Conservation (phyloP, 2,888 invertebrate genomes). For the Sphaeridia pumilis region DNA sequence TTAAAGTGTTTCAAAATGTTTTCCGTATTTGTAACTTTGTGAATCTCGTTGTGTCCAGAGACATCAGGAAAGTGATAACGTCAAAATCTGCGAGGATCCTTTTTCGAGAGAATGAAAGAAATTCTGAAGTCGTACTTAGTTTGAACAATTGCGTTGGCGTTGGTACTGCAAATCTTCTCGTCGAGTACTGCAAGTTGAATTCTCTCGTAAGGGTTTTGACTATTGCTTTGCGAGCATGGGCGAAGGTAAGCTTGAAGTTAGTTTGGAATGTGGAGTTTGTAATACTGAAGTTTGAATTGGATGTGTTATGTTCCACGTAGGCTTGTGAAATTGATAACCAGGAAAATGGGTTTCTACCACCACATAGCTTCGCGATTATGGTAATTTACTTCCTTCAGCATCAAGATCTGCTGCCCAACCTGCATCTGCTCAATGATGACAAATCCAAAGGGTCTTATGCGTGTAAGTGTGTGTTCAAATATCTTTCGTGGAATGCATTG, state of each 20-base stretch:
- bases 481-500: too few relatives aligned
- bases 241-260: conserved; percentile 40
- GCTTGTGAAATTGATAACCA: conserved; percentile 42
- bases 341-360: conserved; percentile 43
- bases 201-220: conserved; percentile 38
- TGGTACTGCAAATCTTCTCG: conserved; percentile 36
- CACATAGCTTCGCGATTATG: conserved; percentile 44
- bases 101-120: conserved; percentile 37
- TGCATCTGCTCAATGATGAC: conserved; percentile 40
- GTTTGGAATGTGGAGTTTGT: too few relatives aligned
- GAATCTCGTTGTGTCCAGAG: conserved; percentile 20
- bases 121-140: conserved; percentile 38
- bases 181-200: conserved; percentile 37
- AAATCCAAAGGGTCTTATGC: background rate
- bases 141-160: conserved; percentile 39
- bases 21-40: background rate
- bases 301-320: conserved; percentile 36
- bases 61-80: conserved; percentile 39
- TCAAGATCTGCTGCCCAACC: conserved; percentile 40
- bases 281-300: too few relatives aligned
- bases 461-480: background rate
- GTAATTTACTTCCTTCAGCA: conserved; percentile 45
- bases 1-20: background rate
- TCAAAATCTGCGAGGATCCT: conserved; percentile 40
- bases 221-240: conserved; percentile 40